Evolutionary conservation across 2,888 invertebrate species (phyloP).

Genomic region (Andrena trimmerana): DNA sequence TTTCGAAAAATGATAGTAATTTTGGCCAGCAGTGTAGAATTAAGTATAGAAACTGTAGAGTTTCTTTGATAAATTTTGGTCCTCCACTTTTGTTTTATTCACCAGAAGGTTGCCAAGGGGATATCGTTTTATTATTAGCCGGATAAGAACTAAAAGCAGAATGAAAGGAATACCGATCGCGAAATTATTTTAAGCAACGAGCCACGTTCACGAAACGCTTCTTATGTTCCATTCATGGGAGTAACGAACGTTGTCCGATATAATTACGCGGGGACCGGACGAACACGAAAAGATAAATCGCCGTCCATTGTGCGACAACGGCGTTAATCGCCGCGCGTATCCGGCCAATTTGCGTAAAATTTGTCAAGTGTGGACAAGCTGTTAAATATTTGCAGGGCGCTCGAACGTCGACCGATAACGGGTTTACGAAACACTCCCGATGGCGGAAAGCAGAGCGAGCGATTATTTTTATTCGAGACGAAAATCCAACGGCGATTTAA

Average conservation of each 20-base stretch:
- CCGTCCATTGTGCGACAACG: slow-evolving; percentile 50
- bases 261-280: slow-evolving; percentile 45
- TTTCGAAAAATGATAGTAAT: no score
- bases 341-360: slow-evolving; percentile 56
- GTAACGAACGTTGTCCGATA: slow-evolving; percentile 47
- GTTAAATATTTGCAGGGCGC: slow-evolving; percentile 9
- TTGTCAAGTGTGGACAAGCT: slow-evolving; percentile 43
- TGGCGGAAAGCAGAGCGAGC: background rate
- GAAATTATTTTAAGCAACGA: no score
- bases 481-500: background rate
- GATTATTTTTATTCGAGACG: slow-evolving; percentile 15
- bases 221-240: background rate
- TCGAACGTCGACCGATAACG: background rate
- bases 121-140: no score
- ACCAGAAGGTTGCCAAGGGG: no score
- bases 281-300: slow-evolving; percentile 59
- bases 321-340: slow-evolving; percentile 53
- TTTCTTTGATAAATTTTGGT: no score
- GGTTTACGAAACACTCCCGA: background rate
- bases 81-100: no score
- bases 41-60: no score
- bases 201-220: background rate
- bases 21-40: no score
- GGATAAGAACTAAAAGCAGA: no score
- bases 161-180: no score